Conservation (phyloP, 2,888 invertebrate genomes). For the Blastobasis adustella region DNA sequence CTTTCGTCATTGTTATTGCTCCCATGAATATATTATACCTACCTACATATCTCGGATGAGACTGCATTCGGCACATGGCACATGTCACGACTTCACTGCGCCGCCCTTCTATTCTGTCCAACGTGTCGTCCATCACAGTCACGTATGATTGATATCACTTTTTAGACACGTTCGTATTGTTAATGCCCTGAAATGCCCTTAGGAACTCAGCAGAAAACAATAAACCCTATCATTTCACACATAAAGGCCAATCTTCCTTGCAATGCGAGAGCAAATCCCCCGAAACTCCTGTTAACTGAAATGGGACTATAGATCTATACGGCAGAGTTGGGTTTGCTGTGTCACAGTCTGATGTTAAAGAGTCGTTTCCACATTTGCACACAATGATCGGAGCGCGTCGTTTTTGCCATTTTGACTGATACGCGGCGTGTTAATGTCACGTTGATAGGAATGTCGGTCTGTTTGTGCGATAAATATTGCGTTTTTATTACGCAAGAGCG, state of each 20-base stretch:
- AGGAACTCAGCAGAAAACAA: conserved; percentile 18
- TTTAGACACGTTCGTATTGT: conserved; percentile 41
- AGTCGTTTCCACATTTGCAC: conserved; percentile 45
- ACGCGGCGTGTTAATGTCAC: conserved; percentile 37
- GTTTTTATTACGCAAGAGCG: too few species aligned
- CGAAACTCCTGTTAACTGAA: conserved; percentile 7
- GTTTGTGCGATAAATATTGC: background rate
- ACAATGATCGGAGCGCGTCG: conserved; percentile 47
- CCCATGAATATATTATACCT: too few species aligned
- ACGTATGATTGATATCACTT: conserved; percentile 65
- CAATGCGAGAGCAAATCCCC: conserved; percentile 1
- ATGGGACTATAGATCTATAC: conserved; percentile 7
- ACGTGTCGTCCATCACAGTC: conserved; percentile 52
- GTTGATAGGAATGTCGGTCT: background rate
- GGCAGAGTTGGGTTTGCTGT: conserved; percentile 24
- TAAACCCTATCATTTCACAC: background rate
- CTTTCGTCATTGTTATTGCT: too few species aligned
- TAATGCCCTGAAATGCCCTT: conserved; percentile 36
- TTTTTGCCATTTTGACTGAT: conserved; percentile 52
- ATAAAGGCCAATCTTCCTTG: conserved; percentile 16
- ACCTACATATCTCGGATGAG: too few species aligned
- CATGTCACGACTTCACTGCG: conserved; percentile 6
- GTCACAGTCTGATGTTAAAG: conserved; percentile 24
- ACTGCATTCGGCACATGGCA: background rate
- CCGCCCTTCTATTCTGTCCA: conserved; percentile 15